A percentile compares a stretch with the other conserved stretches of the same genome.
phyloP scores from a whole-genome alignment of 2,888 invertebrate species.

The Embidobia sp. region DNA sequence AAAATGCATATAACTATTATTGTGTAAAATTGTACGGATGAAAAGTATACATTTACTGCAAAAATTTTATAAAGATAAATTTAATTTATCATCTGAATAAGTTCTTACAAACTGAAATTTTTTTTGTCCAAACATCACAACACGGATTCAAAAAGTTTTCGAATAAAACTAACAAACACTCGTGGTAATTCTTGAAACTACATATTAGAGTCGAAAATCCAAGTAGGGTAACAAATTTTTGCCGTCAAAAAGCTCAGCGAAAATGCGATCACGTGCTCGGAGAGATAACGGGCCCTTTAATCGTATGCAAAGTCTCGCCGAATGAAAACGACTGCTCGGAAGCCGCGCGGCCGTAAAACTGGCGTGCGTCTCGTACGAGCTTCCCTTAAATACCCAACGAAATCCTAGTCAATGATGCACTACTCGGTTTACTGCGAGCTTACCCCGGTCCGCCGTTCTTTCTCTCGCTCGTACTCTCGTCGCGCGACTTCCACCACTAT shows the following conservation, averaged over 20 bases:
- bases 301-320: conserved; percentile 36
- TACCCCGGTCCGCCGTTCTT: conserved; percentile 43
- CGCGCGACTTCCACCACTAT: conserved; percentile 60
- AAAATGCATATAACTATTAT: no score
- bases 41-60: no score
- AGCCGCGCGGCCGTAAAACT: conserved; percentile 64
- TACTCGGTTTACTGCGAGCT: conserved; percentile 63
- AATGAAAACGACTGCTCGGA: conserved; percentile 56
- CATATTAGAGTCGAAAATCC: neutral
- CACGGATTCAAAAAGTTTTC: neutral
- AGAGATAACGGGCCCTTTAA: conserved; percentile 33
- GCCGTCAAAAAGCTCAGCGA: neutral
- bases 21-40: no score
- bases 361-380: conserved; percentile 64
- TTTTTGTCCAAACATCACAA: no score
- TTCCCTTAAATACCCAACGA: conserved; percentile 67
- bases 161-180: neutral
- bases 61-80: no score
- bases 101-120: no score
- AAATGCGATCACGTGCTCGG: conserved; percentile 41
- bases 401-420: conserved; percentile 65
- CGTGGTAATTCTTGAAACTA: neutral
- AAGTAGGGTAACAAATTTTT: no score
- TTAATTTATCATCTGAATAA: no score
- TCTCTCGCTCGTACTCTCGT: conserved; percentile 37